These are phyloP conservation scores for Drosophila punjabiensis DNA, from an alignment of 1,140 invertebrate species.

Conservation along the genomic window DNA sequence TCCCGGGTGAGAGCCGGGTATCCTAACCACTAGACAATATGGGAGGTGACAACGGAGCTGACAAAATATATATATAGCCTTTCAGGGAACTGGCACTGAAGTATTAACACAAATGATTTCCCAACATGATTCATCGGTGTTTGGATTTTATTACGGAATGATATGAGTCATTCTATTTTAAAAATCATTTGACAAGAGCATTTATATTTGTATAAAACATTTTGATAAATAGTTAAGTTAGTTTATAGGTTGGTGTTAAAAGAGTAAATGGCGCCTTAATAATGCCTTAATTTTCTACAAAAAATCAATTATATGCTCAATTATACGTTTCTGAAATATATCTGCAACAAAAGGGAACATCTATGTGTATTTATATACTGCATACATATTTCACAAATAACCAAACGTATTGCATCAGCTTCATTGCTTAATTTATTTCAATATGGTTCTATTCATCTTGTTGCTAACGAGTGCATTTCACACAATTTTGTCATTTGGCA, in stretches of 20 bases:
- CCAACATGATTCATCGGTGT: neutral
- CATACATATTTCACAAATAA: neutral
- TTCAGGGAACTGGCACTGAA: neutral
- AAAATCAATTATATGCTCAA: neutral
- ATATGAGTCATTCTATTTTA: neutral
- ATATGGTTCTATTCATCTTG: no score
- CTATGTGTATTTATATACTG: neutral
- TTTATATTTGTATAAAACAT: neutral
- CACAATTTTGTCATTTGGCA: neutral
- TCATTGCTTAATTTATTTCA: neutral
- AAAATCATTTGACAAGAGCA: neutral
- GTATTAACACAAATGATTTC: neutral
- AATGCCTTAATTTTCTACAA: no score
- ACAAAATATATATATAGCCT: neutral
- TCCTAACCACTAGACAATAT: conserved; percentile 93
- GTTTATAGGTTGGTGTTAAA: no score
- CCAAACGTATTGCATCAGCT: neutral
- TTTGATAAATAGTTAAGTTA: no score
- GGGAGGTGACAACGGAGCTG: conserved; percentile 72
- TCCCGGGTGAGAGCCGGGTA: conserved; percentile 94
- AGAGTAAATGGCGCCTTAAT: no score
- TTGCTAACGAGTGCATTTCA: neutral
- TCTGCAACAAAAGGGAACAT: neutral
- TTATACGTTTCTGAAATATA: neutral
- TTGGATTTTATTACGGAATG: neutral